Evolutionary conservation across 2,113 vertebrate species (phyloP).

Genomic region (Macheiramphus alcinus): DNA sequence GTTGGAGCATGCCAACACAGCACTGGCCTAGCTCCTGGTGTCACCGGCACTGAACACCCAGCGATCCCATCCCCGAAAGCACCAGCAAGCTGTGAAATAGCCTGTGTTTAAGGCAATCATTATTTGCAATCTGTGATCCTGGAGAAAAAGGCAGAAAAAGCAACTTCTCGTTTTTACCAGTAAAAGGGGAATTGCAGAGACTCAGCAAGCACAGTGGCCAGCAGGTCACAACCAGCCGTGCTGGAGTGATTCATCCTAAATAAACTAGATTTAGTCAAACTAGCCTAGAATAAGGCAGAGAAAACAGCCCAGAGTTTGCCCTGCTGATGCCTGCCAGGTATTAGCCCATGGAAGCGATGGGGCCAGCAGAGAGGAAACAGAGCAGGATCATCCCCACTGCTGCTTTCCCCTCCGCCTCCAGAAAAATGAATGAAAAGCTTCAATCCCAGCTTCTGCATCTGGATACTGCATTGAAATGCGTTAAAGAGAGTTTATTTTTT

Average conservation of each 20-base stretch:
- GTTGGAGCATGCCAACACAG: not conserved
- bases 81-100: not conserved
- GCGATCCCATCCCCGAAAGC: not conserved
- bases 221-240: constrained; percentile 22
- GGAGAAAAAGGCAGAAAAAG: not conserved
- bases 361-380: not conserved
- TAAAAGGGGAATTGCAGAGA: not conserved
- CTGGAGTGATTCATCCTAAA: constrained; percentile 12
- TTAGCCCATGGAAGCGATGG: not conserved
- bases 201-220: not conserved
- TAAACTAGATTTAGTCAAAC: not conserved
- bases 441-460: not conserved
- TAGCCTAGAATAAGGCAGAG: not conserved
- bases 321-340: not conserved
- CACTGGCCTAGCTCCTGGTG: not conserved
- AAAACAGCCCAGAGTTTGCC: not conserved
- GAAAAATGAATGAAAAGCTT: not conserved
- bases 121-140: not conserved
- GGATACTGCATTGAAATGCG: not conserved
- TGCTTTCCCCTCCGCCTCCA: not conserved
- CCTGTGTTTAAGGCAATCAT: not conserved
- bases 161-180: not conserved
- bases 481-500: not conserved
- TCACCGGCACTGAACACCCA: not conserved
- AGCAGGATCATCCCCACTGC: not conserved